Percentiles rank a stretch among this genome's conserved stretches.
Conservation (phyloP, 2,113 vertebrate genomes). For the Vireo altiloquus region DNA sequence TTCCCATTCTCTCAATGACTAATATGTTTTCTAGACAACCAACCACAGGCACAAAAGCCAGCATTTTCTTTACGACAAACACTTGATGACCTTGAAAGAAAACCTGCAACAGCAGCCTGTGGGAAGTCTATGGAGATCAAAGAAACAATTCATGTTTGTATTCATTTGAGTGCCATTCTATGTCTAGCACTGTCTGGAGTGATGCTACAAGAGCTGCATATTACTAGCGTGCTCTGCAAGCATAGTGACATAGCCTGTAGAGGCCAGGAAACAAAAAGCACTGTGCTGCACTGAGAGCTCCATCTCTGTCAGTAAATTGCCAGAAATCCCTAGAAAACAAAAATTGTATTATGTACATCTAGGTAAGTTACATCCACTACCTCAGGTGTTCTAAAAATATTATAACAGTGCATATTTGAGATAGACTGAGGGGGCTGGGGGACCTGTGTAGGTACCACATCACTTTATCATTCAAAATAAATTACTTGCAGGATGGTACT, state of each 20-base stretch:
- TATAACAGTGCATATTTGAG: background rate
- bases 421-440: rapidly evolving
- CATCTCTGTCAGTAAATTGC: background rate
- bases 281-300: background rate
- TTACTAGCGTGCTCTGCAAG: background rate
- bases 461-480: background rate
- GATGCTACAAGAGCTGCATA: background rate
- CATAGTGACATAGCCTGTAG: background rate
- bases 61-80: background rate
- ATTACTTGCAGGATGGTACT: background rate
- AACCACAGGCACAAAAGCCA: background rate
- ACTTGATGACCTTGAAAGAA: background rate
- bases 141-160: constrained; percentile 11
- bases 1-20: background rate
- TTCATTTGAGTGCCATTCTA: background rate
- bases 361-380: background rate
- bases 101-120: background rate
- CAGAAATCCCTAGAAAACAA: background rate
- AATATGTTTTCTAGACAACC: background rate
- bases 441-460: background rate
- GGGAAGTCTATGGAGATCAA: background rate
- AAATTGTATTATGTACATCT: background rate
- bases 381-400: background rate
- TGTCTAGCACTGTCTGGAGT: background rate
- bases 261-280: background rate